Conservation (phyloP, 2,888 invertebrate species). For the Abrostola tripartita region DNA sequence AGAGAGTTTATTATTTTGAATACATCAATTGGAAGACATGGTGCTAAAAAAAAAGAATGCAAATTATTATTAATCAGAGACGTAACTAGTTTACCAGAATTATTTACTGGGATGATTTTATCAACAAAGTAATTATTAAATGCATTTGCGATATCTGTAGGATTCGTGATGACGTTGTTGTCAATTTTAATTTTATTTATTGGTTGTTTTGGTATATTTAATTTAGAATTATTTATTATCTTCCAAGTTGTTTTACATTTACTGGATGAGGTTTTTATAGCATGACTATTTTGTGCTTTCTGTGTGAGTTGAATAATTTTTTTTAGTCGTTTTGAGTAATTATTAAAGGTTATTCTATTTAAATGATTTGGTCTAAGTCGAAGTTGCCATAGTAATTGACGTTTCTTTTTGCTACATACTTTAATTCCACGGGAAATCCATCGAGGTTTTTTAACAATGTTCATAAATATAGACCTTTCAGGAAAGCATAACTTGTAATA, state of each 20-base stretch:
- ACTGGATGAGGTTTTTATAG: background rate
- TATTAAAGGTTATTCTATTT: no score
- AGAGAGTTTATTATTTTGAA: background rate
- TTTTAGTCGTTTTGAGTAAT: no score
- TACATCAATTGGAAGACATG: background rate
- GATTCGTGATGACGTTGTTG: background rate
- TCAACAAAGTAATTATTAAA: background rate
- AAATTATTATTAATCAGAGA: background rate
- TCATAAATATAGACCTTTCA: background rate
- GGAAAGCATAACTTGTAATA: background rate
- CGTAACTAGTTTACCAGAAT: background rate
- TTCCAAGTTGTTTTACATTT: background rate
- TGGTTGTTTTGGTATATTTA: background rate
- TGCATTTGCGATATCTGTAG: background rate
- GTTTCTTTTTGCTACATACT: no score
- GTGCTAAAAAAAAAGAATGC: background rate
- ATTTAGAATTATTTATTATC: background rate
- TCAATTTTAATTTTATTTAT: background rate
- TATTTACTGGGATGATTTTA: background rate
- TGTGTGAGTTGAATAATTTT: no score
- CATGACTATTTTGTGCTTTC: no score
- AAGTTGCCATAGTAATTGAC: no score
- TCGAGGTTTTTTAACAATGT: background rate
- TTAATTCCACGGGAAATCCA: background rate
- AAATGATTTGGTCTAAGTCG: no score